These are phyloP conservation scores for Barbus barbus DNA, from an alignment of 2,113 vertebrate genomes.

Conservation along the genomic window DNA sequence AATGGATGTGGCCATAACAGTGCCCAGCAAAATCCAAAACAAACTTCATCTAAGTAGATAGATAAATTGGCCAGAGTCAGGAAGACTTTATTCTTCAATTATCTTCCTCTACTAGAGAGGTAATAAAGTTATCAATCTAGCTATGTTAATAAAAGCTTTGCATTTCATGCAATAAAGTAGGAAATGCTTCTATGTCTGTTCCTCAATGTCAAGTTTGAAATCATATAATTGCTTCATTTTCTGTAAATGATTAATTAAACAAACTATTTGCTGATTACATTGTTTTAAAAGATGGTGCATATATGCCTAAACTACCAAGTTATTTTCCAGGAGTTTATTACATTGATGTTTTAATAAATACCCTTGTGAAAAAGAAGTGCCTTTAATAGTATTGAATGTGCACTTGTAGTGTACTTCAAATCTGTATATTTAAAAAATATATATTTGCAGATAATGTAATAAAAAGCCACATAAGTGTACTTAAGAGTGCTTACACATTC, in stretches of 20 bases:
- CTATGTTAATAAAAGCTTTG: constrained; percentile 64
- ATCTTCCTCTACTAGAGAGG: constrained; percentile 47
- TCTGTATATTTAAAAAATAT: no score
- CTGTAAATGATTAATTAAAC: not conserved
- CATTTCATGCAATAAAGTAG: constrained; percentile 35
- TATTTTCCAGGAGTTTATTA: not conserved
- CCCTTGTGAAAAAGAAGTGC: not conserved
- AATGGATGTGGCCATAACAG: constrained; percentile 64
- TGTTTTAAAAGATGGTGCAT: not conserved
- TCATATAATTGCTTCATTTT: not conserved
- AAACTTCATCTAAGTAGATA: constrained; percentile 66
- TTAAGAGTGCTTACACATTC: no score
- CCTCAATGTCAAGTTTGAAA: not conserved
- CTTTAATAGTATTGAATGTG: not conserved
- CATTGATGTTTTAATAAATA: not conserved
- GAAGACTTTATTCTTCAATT: constrained; percentile 65
- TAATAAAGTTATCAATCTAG: constrained; percentile 54
- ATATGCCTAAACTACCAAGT: not conserved
- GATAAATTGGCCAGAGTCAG: constrained; percentile 64
- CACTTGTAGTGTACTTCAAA: no score
- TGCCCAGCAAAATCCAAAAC: constrained; percentile 71
- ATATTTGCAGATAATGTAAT: no score
- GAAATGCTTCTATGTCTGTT: not conserved
- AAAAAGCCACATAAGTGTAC: no score
- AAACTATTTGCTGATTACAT: not conserved